A percentile compares a stretch with the other conserved stretches of the same genome.
phyloP scores from a whole-genome alignment of 2,797 vertebrate species.

The Acanthurus lineatus region DNA sequence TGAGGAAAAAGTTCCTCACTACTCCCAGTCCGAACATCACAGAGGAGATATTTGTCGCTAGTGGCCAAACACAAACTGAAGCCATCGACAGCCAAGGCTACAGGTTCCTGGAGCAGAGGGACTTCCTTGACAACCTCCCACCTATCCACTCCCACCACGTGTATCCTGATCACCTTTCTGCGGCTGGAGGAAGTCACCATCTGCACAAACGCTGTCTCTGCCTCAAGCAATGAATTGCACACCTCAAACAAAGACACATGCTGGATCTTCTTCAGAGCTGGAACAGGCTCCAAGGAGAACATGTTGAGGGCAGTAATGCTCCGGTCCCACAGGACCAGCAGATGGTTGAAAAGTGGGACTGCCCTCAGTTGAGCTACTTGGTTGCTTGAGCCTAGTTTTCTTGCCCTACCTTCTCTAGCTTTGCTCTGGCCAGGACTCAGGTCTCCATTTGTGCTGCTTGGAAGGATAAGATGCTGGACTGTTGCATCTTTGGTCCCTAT shows the following conservation, averaged over 20 bases:
- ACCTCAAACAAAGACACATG: constrained; percentile 75
- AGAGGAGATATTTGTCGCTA: constrained; percentile 79
- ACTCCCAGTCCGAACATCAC: constrained; percentile 66
- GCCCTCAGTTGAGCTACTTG: constrained; percentile 73
- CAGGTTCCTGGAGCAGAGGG: constrained; percentile 71
- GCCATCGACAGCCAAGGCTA: constrained; percentile 73
- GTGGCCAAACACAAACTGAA: constrained; percentile 76
- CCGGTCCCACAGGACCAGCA: constrained; percentile 80
- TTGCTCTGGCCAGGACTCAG: constrained; percentile 21
- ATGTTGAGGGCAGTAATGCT: constrained; percentile 79
- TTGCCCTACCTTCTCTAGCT: constrained; percentile 64
- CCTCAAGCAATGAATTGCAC: constrained; percentile 25
- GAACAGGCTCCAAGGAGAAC: constrained; percentile 80
- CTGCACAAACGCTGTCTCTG: constrained; percentile 32
- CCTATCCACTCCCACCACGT: constrained; percentile 74
- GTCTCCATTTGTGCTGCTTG: constrained; percentile 19
- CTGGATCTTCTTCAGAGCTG: constrained; percentile 78
- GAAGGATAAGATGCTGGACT: constrained; percentile 73
- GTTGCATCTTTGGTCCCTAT: constrained; percentile 75
- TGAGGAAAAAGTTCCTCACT: constrained; percentile 79
- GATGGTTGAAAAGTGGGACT: constrained; percentile 81
- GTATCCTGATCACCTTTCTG: constrained; percentile 72
- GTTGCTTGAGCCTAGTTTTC: constrained; percentile 78
- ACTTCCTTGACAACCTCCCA: constrained; percentile 81
- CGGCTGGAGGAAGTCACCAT: constrained; percentile 77